phyloP scores from a whole-genome alignment of 2,888 invertebrate species.

The Drosophila austrosaltans region DNA sequence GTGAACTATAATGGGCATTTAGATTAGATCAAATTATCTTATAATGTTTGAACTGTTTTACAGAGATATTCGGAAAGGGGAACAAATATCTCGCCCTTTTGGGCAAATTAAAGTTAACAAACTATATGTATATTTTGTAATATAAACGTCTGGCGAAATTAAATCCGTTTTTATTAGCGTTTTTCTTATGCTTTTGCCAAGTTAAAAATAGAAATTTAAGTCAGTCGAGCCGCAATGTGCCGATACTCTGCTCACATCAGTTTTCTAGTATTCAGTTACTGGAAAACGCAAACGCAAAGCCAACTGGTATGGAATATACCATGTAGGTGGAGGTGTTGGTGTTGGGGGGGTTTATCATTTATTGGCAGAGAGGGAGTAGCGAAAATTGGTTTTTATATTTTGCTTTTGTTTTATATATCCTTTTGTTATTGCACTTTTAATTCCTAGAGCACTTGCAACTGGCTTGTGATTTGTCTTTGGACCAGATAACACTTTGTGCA shows the following conservation, averaged over 20 bases:
- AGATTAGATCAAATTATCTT: constrained; percentile 28
- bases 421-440: constrained; percentile 15
- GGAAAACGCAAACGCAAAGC: constrained; percentile 52
- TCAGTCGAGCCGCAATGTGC: constrained; percentile 55
- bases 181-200: constrained; percentile 46
- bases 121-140: constrained; percentile 20
- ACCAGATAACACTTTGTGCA: neutral
- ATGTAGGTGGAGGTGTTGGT: constrained; percentile 15
- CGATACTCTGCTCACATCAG: constrained; percentile 52
- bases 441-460: constrained; percentile 8
- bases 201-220: constrained; percentile 79
- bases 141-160: constrained; percentile 47
- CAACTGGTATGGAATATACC: constrained; percentile 26
- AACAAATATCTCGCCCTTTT: neutral
- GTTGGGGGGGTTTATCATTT: neutral
- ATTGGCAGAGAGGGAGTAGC: constrained; percentile 25
- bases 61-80: constrained; percentile 29
- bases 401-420: neutral
- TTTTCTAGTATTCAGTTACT: constrained; percentile 61
- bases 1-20: constrained; percentile 8
- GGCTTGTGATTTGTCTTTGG: neutral
- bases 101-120: neutral
- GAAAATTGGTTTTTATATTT: constrained; percentile 13
- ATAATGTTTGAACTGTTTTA: constrained; percentile 42
- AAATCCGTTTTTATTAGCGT: constrained; percentile 45